Conservation (phyloP, 2,888 invertebrate genomes). For the Notodonta ziczac region DNA sequence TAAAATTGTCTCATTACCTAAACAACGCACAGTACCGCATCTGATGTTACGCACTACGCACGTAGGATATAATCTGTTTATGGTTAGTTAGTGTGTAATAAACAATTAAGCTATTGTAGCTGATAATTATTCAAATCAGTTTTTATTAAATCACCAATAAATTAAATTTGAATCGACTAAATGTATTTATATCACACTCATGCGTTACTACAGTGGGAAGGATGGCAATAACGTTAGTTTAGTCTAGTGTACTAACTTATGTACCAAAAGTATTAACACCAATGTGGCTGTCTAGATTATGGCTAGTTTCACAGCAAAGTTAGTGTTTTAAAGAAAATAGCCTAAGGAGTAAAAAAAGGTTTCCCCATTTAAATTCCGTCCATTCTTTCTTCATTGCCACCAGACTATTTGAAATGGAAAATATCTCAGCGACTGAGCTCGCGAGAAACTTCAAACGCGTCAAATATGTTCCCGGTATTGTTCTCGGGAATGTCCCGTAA, state of each 20-base stretch:
- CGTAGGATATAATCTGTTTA: background rate
- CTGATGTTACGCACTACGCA: background rate
- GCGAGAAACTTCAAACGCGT: constrained; percentile 21
- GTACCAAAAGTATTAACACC: no score
- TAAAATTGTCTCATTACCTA: constrained; percentile 25
- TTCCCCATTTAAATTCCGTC: constrained; percentile 17
- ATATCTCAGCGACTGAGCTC: constrained; percentile 29
- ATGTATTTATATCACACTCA: no score
- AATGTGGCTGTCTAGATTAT: no score
- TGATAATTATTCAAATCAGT: no score
- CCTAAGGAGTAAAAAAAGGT: background rate
- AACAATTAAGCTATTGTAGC: constrained; percentile 5
- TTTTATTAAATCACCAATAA: no score
- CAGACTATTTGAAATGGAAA: constrained; percentile 29
- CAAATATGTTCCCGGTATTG: constrained; percentile 25
- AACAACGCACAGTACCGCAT: constrained; percentile 6
- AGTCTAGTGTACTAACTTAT: no score
- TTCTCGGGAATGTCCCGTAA: constrained; percentile 35
- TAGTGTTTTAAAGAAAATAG: no score
- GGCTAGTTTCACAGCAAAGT: no score
- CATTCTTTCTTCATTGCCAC: constrained; percentile 23
- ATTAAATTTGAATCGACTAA: no score
- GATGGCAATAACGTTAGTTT: no score
- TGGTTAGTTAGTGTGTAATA: background rate
- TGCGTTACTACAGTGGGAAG: no score